Base-by-base conservation (phyloP, 2,113 vertebrate species). In the Eretmochelys imbricata region DNA sequence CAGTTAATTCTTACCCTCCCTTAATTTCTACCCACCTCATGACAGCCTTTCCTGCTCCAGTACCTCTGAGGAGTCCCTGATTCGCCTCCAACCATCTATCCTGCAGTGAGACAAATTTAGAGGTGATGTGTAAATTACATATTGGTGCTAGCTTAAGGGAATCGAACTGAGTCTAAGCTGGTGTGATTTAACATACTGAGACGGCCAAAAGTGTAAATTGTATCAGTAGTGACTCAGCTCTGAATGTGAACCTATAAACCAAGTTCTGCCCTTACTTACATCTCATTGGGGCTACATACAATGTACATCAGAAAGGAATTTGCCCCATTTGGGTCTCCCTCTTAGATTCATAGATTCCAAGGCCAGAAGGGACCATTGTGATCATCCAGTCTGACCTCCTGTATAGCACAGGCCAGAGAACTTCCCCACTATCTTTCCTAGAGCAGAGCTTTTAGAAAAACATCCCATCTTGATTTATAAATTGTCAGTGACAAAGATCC, bases 1-100 rank as follows among this genome's bases (percentile, higher is more conserved):
- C 81, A 95, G 92, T 86, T 96, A 84, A 93, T 95, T 97, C 95
- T 97, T 91, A 95, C 94, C 76, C 59, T 93, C 89, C 94, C 93
- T 85, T 48, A 19, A 2, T 97, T 93, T 97, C 91, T 42, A 84
- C 92, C 72, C 76, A 84, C 84, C 82, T 92, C 82, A 35, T 38
- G 75, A 93, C 94, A 94, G 17, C 29, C 9, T 94, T 95, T 96
- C 96, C 95, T 94, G 87, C 11, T 57, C 38, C 0, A 0, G 19
- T 59, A 57, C 42, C 20, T 82, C 87, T 91, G 81, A 89, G 83
- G 62, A 49, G 4, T 11, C 79, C 10, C 29, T 96, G 85, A 80
- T 94, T 91, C 46, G 84, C 27, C 85, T 95, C 87, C 89, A 91
- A 92, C 19, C 79, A 75, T 69, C 79, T 83, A 22, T 85, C 31